Conservation (phyloP, 35 echinoderm and acorn worm genomes). For the Apostichopus californicus region DNA sequence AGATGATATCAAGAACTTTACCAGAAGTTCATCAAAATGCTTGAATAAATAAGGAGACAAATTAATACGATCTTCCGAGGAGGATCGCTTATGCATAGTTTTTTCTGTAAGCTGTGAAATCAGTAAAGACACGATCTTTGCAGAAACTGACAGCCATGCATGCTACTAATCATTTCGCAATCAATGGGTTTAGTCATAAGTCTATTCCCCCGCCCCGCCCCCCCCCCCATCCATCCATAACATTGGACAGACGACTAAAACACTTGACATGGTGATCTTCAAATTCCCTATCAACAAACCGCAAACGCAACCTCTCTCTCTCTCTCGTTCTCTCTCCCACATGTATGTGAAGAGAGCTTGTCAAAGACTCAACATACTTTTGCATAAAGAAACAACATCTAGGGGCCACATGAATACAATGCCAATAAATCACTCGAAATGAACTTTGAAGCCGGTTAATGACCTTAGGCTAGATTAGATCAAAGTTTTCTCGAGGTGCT, state of each 20-base stretch:
- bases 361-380: neutral
- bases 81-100: too few species aligned
- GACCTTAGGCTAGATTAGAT: neutral
- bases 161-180: neutral
- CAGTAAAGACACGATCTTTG: too few species aligned
- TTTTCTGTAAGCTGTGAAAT: too few species aligned
- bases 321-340: neutral
- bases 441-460: constrained; percentile 37
- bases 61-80: too few species aligned
- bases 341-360: constrained; percentile 13
- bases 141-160: too few species aligned
- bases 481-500: neutral
- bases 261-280: constrained; percentile 1
- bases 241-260: neutral
- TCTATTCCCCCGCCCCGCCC: neutral
- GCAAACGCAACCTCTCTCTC: neutral
- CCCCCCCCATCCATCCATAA: neutral
- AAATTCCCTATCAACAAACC: neutral
- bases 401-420: neutral
- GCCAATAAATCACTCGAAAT: constrained; percentile 31
- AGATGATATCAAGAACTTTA: too few species aligned
- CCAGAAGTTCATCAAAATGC: too few species aligned
- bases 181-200: neutral
- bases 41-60: too few species aligned
- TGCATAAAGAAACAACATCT: constrained; percentile 16